Conservation (phyloP, 2,888 invertebrate genomes). For the Furcula furcula region DNA sequence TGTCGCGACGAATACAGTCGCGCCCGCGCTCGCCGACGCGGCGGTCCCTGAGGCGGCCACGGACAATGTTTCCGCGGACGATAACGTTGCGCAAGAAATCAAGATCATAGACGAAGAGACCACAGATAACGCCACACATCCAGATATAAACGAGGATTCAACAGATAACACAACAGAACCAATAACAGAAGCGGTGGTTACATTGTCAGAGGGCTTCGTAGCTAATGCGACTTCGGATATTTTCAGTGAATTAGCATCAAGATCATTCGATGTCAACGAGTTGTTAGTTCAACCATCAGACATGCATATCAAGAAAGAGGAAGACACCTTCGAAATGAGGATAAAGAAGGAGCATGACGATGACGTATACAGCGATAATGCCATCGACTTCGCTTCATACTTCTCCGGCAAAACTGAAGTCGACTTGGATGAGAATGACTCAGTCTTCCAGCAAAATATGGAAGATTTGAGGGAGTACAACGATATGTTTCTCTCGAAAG, state of each 20-base stretch:
- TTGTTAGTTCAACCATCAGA: slow-evolving; percentile 58
- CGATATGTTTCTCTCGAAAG: slow-evolving; percentile 60
- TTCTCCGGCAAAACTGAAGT: slow-evolving; percentile 59
- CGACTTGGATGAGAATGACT: slow-evolving; percentile 59
- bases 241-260: slow-evolving; percentile 63
- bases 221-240: slow-evolving; percentile 65
- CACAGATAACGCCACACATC: slow-evolving; percentile 8
- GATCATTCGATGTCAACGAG: slow-evolving; percentile 74
- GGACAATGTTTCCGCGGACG: slow-evolving; percentile 69
- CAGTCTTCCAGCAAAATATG: slow-evolving; percentile 81
- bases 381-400: slow-evolving; percentile 70
- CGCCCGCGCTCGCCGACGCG: slow-evolving; percentile 54
- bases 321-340: slow-evolving; percentile 41
- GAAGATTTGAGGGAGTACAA: slow-evolving; percentile 82
- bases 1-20: slow-evolving; percentile 71
- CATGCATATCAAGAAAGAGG: slow-evolving; percentile 70
- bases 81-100: slow-evolving; percentile 72
- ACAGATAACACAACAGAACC: slow-evolving; percentile 13
- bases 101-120: slow-evolving; percentile 65
- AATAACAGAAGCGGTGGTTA: slow-evolving; percentile 61
- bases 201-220: slow-evolving; percentile 66
- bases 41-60: slow-evolving; percentile 48
- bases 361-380: slow-evolving; percentile 69
- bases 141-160: slow-evolving; percentile 59
- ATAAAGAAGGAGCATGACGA: slow-evolving; percentile 64